A percentile compares a stretch with the other conserved stretches of the same genome.
Evolutionary conservation across 2,888 invertebrate genomes (phyloP).

Genomic region (Tolmerus cingulatus): DNA sequence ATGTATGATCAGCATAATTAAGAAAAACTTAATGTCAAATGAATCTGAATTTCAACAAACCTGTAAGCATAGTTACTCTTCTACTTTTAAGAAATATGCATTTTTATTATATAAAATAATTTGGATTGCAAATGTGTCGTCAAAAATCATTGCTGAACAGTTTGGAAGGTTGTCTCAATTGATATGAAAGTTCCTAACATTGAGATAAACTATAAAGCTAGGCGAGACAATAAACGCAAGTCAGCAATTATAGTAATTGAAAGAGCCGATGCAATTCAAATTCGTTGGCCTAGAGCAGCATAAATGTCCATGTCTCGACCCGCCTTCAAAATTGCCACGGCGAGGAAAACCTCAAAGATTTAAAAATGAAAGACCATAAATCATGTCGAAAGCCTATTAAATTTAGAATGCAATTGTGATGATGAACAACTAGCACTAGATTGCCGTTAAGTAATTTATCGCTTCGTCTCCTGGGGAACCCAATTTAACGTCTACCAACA

Average conservation of each 20-base stretch:
- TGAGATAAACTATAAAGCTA: not conserved
- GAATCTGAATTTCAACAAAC: too few species aligned
- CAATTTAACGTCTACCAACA: not conserved
- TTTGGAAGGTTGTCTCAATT: not conserved
- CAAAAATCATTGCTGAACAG: not conserved
- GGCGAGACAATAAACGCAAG: not conserved
- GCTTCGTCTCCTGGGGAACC: not conserved
- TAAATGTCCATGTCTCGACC: not conserved
- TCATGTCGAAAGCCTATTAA: not conserved
- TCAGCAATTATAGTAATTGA: not conserved
- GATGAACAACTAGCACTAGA: not conserved
- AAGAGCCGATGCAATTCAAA: not conserved
- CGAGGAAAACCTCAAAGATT: not conserved
- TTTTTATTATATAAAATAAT: too few species aligned
- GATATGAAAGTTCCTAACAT: not conserved
- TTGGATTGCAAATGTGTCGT: too few species aligned
- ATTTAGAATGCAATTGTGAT: not conserved
- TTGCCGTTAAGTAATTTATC: not conserved
- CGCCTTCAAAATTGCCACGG: not conserved
- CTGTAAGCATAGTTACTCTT: too few species aligned
- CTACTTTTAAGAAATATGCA: too few species aligned
- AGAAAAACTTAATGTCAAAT: too few species aligned
- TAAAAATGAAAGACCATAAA: not conserved
- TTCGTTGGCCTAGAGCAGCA: not conserved
- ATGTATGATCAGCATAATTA: too few species aligned